Conservation (phyloP, 2,113 vertebrate species). For the Oryzias woworae region DNA sequence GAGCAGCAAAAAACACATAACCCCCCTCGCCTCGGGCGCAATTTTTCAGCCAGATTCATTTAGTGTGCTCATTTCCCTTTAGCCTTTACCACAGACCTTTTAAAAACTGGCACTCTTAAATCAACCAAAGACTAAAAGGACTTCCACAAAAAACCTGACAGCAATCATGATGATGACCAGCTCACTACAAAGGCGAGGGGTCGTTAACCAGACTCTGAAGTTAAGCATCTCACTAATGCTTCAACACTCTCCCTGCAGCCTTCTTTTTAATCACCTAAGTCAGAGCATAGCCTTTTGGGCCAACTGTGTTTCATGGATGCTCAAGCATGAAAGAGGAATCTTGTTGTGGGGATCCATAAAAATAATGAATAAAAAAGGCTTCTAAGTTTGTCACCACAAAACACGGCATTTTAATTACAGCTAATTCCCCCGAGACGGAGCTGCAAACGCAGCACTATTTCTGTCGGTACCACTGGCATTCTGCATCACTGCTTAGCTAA, state of each 20-base stretch:
- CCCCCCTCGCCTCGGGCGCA: constrained; percentile 61
- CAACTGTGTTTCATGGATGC: constrained; percentile 69
- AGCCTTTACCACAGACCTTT: neutral
- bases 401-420: constrained; percentile 67
- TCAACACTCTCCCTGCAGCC: constrained; percentile 10
- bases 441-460: constrained; percentile 45
- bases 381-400: constrained; percentile 54
- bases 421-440: constrained; percentile 37
- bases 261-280: constrained; percentile 51
- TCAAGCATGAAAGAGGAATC: constrained; percentile 73
- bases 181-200: neutral
- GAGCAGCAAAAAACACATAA: constrained; percentile 82
- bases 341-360: constrained; percentile 72
- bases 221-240: constrained; percentile 2
- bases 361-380: constrained; percentile 70
- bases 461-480: constrained; percentile 31
- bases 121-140: neutral
- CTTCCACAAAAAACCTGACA: neutral
- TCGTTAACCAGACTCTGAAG: constrained; percentile 2
- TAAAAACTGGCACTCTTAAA: neutral
- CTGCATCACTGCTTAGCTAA: constrained; percentile 55
- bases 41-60: no score
- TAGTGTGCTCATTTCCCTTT: neutral
- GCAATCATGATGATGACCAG: neutral
- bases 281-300: constrained; percentile 45